Evolutionary conservation across 2,888 invertebrate species (phyloP).

Genomic region (Mythimna albipuncta): DNA sequence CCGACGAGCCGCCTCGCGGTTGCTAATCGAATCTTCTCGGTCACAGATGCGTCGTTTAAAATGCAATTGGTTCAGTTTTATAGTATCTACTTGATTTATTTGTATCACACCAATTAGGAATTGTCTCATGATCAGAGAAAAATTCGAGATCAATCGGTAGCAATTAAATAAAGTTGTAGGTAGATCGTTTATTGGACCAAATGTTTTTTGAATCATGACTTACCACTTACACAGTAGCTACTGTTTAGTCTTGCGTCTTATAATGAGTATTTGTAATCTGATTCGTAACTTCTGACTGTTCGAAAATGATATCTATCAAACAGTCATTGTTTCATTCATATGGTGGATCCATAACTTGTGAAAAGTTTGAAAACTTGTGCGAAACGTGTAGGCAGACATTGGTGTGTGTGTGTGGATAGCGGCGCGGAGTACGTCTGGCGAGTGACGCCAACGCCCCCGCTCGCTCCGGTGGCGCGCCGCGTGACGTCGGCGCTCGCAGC

Average conservation of each 20-base stretch:
- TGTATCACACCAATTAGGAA: slow-evolving; percentile 5
- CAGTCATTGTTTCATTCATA: slow-evolving; percentile 68
- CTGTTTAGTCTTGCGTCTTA: slow-evolving; percentile 78
- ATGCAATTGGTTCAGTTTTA: slow-evolving; percentile 59
- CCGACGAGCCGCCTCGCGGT: slow-evolving; percentile 54
- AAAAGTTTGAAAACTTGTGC: slow-evolving; percentile 73
- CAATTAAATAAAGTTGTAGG: slow-evolving; percentile 12
- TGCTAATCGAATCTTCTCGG: slow-evolving; percentile 66
- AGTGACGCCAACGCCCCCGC: slow-evolving; percentile 84
- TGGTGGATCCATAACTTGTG: slow-evolving; percentile 65
- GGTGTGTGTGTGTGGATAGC: slow-evolving; percentile 57
- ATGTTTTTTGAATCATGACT: slow-evolving; percentile 47
- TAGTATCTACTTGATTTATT: slow-evolving; percentile 1
- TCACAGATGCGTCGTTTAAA: slow-evolving; percentile 58
- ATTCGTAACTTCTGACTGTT: slow-evolving; percentile 50
- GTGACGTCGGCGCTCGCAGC: slow-evolving; percentile 63
- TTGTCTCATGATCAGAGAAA: slow-evolving; percentile 7
- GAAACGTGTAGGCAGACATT: slow-evolving; percentile 56
- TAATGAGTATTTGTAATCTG: slow-evolving; percentile 64
- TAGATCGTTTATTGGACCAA: slow-evolving; percentile 10
- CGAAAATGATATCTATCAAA: slow-evolving; percentile 65
- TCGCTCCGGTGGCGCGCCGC: slow-evolving; percentile 61
- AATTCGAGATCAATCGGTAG: slow-evolving; percentile 14
- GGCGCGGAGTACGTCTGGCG: slow-evolving; percentile 70
- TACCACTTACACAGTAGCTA: slow-evolving; percentile 43